Percentiles rank a stretch among this genome's conserved stretches.
Evolutionary conservation across 2,888 invertebrate genomes (phyloP).

Genomic region (Orthosia gracilis): DNA sequence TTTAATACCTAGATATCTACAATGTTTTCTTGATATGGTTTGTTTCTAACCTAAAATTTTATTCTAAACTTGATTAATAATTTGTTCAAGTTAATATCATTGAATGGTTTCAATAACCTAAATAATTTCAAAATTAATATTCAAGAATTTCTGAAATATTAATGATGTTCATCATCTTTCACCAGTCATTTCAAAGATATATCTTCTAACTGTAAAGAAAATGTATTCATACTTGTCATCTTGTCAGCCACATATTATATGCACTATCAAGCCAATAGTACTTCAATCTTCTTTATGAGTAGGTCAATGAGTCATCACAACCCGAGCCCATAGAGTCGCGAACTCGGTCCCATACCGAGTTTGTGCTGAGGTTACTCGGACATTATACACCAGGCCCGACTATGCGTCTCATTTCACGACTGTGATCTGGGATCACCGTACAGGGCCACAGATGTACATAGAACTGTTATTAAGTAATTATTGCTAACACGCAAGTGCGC

Average conservation of each 20-base stretch:
- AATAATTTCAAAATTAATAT: too few relatives aligned
- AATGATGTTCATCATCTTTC: conserved; percentile 4
- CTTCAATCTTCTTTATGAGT: too few relatives aligned
- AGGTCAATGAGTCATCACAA: background rate
- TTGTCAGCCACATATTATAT: background rate
- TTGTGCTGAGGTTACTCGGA: conserved; percentile 90
- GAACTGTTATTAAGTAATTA: background rate
- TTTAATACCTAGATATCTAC: background rate
- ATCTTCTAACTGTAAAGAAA: background rate
- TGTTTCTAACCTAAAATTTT: background rate
- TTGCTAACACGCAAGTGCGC: background rate
- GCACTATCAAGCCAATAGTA: background rate
- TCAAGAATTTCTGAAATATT: too few relatives aligned
- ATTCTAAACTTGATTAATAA: background rate
- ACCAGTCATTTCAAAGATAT: background rate
- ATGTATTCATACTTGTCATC: too few relatives aligned
- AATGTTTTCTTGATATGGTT: conserved; percentile 3
- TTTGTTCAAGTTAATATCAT: background rate
- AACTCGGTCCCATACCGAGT: conserved; percentile 79
- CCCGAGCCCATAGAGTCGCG: conserved; percentile 90
- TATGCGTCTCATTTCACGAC: conserved; percentile 87
- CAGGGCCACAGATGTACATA: conserved; percentile 78
- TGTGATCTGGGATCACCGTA: conserved; percentile 88
- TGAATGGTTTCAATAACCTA: background rate
- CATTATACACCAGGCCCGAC: conserved; percentile 83